Evolutionary conservation across 2,888 invertebrate genomes (phyloP).

Genomic region (Ecliptopera silaceata): DNA sequence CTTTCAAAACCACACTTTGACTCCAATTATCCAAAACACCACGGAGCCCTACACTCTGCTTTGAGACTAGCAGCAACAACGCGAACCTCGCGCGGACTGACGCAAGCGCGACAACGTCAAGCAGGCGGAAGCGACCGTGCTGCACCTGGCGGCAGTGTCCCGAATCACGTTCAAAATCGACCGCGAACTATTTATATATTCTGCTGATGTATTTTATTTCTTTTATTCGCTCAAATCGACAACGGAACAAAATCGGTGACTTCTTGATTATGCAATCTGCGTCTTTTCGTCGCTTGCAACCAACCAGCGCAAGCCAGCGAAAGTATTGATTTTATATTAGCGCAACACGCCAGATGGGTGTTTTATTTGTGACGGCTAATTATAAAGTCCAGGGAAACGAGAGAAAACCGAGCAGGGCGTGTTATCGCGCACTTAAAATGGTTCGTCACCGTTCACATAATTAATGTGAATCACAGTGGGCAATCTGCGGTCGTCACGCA

Average conservation of each 20-base stretch:
- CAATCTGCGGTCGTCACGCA: slow-evolving; percentile 63
- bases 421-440: slow-evolving; percentile 76
- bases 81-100: slow-evolving; percentile 69
- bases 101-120: slow-evolving; percentile 64
- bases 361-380: slow-evolving; percentile 41
- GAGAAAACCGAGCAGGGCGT: slow-evolving; percentile 55
- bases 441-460: slow-evolving; percentile 79
- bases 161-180: slow-evolving; percentile 60
- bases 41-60: slow-evolving; percentile 57
- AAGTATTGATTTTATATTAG: slow-evolving; percentile 74
- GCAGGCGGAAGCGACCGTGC: slow-evolving; percentile 32
- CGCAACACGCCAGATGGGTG: slow-evolving; percentile 40
- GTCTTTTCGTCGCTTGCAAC: slow-evolving; percentile 7
- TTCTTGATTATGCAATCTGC: slow-evolving; percentile 15
- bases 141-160: slow-evolving; percentile 48
- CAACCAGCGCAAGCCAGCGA: slow-evolving; percentile 21
- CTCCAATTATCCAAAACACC: slow-evolving; percentile 44
- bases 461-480: slow-evolving; percentile 71
- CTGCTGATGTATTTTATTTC: slow-evolving; percentile 7
- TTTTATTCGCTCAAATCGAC: slow-evolving; percentile 4
- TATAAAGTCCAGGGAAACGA: slow-evolving; percentile 42
- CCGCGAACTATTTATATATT: slow-evolving; percentile 54
- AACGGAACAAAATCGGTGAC: not conserved
- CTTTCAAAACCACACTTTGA: slow-evolving; percentile 35
- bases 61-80: slow-evolving; percentile 58